These are phyloP conservation scores for Yponomeuta sedellus DNA, from an alignment of 2,888 invertebrate genomes.

Conservation along the genomic window DNA sequence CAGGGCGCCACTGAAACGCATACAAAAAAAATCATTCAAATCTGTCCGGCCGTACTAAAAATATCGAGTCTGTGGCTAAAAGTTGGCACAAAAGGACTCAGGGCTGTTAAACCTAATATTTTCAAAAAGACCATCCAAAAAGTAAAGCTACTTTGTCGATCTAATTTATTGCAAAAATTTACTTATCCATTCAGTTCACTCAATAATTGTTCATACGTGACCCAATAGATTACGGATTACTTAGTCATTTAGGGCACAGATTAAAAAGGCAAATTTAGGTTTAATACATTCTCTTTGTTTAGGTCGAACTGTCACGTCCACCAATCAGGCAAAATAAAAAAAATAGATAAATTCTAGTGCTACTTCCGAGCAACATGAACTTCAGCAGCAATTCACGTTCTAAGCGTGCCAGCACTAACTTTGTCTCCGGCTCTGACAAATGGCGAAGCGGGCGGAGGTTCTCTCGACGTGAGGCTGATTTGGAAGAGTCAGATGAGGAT, in stretches of 20 bases:
- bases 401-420: slow-evolving; percentile 39
- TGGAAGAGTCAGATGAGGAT: slow-evolving; percentile 49
- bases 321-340: slow-evolving; percentile 20
- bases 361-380: slow-evolving; percentile 40
- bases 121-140: too few relatives aligned
- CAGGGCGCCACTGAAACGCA: too few relatives aligned
- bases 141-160: too few relatives aligned
- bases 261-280: too few relatives aligned
- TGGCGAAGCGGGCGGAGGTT: slow-evolving; percentile 47
- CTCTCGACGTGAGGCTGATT: slow-evolving; percentile 33
- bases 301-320: slow-evolving; percentile 32
- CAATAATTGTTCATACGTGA: slow-evolving; percentile 21
- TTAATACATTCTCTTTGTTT: too few relatives aligned
- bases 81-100: too few relatives aligned
- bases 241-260: slow-evolving; percentile 23
- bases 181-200: too few relatives aligned
- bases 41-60: too few relatives aligned
- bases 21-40: too few relatives aligned
- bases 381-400: slow-evolving; percentile 49
- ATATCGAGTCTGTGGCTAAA: too few relatives aligned
- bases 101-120: too few relatives aligned
- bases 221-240: slow-evolving; percentile 40
- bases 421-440: slow-evolving; percentile 45
- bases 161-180: too few relatives aligned
- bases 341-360: slow-evolving; percentile 18